A percentile compares a stretch with the other conserved stretches of the same genome.
These are phyloP conservation scores for Nannospalax galili DNA, from an alignment of 2,113 vertebrate genomes.

Conservation along the genomic window DNA sequence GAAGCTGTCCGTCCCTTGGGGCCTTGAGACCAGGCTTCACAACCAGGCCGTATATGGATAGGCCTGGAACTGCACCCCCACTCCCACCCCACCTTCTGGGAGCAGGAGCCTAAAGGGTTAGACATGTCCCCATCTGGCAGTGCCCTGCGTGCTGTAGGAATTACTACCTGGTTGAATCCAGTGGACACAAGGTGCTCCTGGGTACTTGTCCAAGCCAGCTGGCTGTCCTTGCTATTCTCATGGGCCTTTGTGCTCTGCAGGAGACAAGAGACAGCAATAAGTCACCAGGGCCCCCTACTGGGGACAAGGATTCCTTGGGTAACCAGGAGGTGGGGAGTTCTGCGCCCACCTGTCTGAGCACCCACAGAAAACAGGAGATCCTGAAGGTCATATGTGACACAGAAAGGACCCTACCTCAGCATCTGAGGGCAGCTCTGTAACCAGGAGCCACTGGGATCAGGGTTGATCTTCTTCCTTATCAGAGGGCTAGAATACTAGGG, in stretches of 20 bases:
- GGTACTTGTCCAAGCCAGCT: constrained; percentile 90
- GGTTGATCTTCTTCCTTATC: neutral
- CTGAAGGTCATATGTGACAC: neutral
- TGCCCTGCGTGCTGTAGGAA: neutral
- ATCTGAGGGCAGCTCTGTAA: accelerated
- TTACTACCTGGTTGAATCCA: constrained; percentile 93
- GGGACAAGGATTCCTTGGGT: accelerated
- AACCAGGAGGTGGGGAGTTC: accelerated
- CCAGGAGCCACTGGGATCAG: neutral
- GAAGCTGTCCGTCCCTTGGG: constrained; percentile 53
- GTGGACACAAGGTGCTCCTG: constrained; percentile 90
- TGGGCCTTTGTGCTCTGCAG: constrained; percentile 89
- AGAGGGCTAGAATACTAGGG: neutral
- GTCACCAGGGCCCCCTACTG: accelerated
- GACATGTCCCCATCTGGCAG: neutral
- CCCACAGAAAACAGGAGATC: neutral
- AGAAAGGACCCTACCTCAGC: neutral
- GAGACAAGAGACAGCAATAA: constrained; percentile 11
- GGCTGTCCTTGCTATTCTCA: constrained; percentile 91
- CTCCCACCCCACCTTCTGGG: neutral
- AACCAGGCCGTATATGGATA: constrained; percentile 76
- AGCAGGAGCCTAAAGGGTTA: neutral
- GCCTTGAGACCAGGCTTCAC: constrained; percentile 35
- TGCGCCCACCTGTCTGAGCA: neutral
- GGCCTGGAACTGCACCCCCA: neutral